Percentiles rank a stretch among this genome's conserved stretches.
Evolutionary conservation across 2,888 invertebrate species (phyloP).

Genomic region (Chaetoderma sp.): DNA sequence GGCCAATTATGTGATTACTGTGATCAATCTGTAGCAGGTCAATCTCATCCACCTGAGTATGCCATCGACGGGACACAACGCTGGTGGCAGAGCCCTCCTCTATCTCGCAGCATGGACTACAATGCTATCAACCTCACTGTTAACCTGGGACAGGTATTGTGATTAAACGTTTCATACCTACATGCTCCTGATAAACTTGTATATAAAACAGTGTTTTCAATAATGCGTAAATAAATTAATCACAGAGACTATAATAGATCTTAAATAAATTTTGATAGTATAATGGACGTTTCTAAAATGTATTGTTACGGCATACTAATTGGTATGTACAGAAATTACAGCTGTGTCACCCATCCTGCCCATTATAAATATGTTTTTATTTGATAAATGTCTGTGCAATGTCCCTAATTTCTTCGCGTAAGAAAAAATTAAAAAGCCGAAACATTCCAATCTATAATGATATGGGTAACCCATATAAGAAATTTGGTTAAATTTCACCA

Average conservation of each 20-base stretch:
- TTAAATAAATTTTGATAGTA: too few species aligned
- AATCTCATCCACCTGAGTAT: slow-evolving; percentile 88
- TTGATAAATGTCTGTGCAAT: too few species aligned
- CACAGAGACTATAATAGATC: not conserved
- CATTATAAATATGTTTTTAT: too few species aligned
- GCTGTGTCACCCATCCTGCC: too few species aligned
- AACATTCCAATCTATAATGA: too few species aligned
- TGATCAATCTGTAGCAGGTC: slow-evolving; percentile 74
- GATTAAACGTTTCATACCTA: slow-evolving; percentile 36
- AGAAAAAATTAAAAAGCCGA: too few species aligned
- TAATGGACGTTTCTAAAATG: too few species aligned
- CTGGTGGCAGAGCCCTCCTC: slow-evolving; percentile 97
- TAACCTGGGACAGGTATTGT: slow-evolving; percentile 95
- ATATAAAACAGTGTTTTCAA: not conserved
- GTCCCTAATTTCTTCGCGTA: too few species aligned
- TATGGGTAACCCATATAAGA: too few species aligned
- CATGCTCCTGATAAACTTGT: not conserved
- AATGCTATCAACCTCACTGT: slow-evolving; percentile 98
- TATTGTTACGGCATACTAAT: too few species aligned
- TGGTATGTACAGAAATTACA: too few species aligned
- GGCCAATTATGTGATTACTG: slow-evolving; percentile 93
- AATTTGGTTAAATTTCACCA: too few species aligned
- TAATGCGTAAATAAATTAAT: not conserved
- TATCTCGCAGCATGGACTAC: slow-evolving; percentile 96
- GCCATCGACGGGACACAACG: slow-evolving; percentile 96